Evolutionary conservation across 2,113 vertebrate species (phyloP).

Genomic region (Sardina pilchardus): DNA sequence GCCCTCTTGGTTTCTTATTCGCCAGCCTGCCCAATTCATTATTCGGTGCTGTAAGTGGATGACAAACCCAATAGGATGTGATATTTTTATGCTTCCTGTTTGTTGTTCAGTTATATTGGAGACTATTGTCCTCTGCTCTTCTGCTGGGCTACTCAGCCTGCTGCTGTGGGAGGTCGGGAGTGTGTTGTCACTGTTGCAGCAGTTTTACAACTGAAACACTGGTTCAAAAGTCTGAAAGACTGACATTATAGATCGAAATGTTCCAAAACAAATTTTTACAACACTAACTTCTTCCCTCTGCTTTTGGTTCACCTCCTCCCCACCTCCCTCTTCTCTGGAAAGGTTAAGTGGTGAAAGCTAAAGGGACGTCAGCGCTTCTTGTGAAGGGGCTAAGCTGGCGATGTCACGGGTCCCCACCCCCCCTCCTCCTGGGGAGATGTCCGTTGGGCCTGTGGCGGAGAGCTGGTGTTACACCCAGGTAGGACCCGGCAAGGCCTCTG

Average conservation of each 20-base stretch:
- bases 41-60: background rate
- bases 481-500: slow-evolving; percentile 29
- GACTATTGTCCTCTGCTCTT: background rate
- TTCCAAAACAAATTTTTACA: too few relatives aligned
- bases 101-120: background rate
- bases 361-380: slow-evolving; percentile 59
- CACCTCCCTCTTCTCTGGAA: slow-evolving; percentile 15
- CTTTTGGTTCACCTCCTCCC: slow-evolving; percentile 23
- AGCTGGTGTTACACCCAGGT: slow-evolving; percentile 99
- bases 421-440: slow-evolving; percentile 93
- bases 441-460: slow-evolving; percentile 94
- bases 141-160: background rate
- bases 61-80: background rate
- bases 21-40: background rate
- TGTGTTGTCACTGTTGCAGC: background rate
- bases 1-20: background rate
- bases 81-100: slow-evolving; percentile 4
- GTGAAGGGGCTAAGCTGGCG: slow-evolving; percentile 63
- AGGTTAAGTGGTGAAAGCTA: slow-evolving; percentile 60
- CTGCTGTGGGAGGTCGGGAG: background rate
- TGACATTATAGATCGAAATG: too few relatives aligned
- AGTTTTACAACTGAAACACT: background rate
- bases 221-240: too few relatives aligned
- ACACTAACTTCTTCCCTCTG: background rate
- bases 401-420: slow-evolving; percentile 94